phyloP scores from a whole-genome alignment of 2,797 vertebrate genomes.

The Spinus pinus region DNA sequence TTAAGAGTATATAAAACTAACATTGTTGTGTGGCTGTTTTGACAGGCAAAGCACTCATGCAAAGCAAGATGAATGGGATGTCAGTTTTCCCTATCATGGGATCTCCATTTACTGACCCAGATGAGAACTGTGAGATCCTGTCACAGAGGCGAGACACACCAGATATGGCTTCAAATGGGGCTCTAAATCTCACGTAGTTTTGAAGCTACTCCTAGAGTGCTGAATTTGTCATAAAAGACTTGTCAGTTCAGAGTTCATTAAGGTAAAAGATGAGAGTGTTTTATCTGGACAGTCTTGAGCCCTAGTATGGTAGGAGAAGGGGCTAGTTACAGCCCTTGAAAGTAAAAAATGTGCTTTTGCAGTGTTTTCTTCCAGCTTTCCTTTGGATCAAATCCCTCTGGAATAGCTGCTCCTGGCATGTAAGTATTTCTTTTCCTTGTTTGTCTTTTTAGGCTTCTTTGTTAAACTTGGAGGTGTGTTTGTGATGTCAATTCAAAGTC shows the following conservation, averaged over 20 bases:
- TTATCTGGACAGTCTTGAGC: conserved; percentile 62
- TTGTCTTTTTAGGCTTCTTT: conserved; percentile 56
- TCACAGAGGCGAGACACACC: conserved; percentile 66
- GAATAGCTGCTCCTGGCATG: conserved; percentile 30
- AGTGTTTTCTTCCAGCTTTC: conserved; percentile 50
- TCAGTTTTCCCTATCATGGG: conserved; percentile 82
- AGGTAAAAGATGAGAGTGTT: conserved; percentile 72
- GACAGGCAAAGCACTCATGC: conserved; percentile 77
- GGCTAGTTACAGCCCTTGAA: conserved; percentile 16
- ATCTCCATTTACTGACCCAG: conserved; percentile 83
- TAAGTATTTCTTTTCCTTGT: conserved; percentile 42
- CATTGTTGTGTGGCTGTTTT: conserved; percentile 76
- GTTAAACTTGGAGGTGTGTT: conserved; percentile 74
- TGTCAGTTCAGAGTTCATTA: conserved; percentile 77
- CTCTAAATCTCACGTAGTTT: conserved; percentile 68
- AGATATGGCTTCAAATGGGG: conserved; percentile 65
- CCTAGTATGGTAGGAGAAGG: background rate
- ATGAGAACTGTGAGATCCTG: conserved; percentile 76
- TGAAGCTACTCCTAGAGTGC: conserved; percentile 59
- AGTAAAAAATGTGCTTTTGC: background rate
- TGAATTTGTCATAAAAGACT: conserved; percentile 76
- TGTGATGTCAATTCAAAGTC: conserved; percentile 70
- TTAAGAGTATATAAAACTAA: conserved; percentile 71
- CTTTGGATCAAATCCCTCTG: conserved; percentile 32
- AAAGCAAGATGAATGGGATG: conserved; percentile 88